Evolutionary conservation across 1,140 invertebrate species (phyloP).

Genomic region (Cecropterus lyciades): DNA sequence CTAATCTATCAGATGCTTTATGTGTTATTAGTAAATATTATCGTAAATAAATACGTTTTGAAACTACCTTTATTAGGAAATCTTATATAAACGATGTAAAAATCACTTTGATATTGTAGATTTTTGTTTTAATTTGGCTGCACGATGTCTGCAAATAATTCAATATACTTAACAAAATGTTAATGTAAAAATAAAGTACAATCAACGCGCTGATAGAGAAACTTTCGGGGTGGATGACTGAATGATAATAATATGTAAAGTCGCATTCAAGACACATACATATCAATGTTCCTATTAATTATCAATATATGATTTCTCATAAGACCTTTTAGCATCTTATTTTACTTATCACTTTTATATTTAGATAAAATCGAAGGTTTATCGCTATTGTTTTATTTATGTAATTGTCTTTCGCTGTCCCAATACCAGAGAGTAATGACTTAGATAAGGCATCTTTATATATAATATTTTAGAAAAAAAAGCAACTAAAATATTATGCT

Average conservation of each 20-base stretch:
- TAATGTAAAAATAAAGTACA: constrained; percentile 22
- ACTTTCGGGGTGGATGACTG: constrained; percentile 51
- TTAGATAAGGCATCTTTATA: too few species aligned
- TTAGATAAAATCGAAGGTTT: constrained; percentile 54
- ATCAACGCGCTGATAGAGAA: constrained; percentile 41
- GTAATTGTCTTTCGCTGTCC: not conserved
- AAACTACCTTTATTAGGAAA: too few species aligned
- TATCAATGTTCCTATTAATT: constrained; percentile 56
- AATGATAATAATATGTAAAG: constrained; percentile 10
- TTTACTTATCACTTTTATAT: constrained; percentile 50
- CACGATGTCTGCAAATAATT: constrained; percentile 27
- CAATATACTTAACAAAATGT: constrained; percentile 12
- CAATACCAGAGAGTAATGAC: too few species aligned
- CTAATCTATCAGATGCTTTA: too few species aligned
- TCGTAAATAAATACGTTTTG: too few species aligned
- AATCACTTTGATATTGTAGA: too few species aligned
- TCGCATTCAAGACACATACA: constrained; percentile 34
- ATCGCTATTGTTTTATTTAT: constrained; percentile 41
- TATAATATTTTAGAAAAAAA: too few species aligned
- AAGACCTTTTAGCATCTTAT: constrained; percentile 60
- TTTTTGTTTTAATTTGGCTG: constrained; percentile 3
- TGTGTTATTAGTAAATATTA: too few species aligned
- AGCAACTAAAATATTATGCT: too few species aligned
- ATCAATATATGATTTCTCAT: constrained; percentile 53
- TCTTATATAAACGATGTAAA: too few species aligned